phyloP scores from a whole-genome alignment of 2,113 vertebrate species.

The Ceyx melanurus region DNA sequence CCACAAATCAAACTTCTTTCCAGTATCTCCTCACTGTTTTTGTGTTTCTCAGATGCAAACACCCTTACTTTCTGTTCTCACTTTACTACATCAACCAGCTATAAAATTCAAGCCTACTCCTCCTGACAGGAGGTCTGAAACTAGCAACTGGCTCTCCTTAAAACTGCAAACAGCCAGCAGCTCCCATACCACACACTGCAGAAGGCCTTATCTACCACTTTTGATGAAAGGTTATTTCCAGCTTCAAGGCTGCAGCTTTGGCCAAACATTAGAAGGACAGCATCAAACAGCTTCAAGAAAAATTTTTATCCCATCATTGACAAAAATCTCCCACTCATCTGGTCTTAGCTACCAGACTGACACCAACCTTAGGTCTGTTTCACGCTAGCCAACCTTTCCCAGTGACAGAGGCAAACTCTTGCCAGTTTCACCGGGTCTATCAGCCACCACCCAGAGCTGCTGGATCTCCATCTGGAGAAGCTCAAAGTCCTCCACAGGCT shows the following conservation, averaged over 20 bases:
- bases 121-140: not conserved
- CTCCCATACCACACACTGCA: not conserved
- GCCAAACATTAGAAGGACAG: not conserved
- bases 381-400: not conserved
- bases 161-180: not conserved
- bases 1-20: not conserved
- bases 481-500: not conserved
- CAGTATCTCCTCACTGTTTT: not conserved
- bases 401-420: not conserved
- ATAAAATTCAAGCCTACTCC: not conserved
- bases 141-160: rapidly evolving
- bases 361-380: not conserved
- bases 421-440: not conserved
- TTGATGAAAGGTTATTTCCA: not conserved
- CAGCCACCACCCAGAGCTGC: rapidly evolving
- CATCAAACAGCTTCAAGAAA: not conserved
- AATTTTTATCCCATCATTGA: not conserved
- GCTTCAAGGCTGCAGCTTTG: not conserved
- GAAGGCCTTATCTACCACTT: not conserved
- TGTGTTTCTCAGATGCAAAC: not conserved
- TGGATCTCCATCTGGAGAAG: rapidly evolving
- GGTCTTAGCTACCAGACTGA: not conserved
- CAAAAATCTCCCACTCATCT: not conserved
- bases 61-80: not conserved
- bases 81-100: not conserved